Percentiles rank a stretch among this genome's conserved stretches.
phyloP scores from a whole-genome alignment of 2,797 vertebrate species.

The Xerus rutilus region DNA sequence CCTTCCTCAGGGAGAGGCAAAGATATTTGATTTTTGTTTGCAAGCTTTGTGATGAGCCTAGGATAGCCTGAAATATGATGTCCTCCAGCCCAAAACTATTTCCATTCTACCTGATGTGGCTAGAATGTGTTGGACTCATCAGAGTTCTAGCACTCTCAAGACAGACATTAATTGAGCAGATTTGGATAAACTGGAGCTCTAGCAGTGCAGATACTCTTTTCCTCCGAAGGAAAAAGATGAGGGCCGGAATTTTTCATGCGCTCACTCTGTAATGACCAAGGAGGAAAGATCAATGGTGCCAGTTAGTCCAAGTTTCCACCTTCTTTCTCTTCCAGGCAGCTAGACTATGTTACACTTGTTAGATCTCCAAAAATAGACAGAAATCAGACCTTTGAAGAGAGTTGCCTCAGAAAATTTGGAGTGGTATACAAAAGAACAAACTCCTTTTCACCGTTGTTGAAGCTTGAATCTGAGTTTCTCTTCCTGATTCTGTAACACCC shows the following conservation, averaged over 20 bases:
- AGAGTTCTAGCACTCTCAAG: too few species aligned
- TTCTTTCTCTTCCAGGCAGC: background rate
- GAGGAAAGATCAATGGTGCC: background rate
- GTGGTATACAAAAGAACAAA: background rate
- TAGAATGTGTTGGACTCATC: background rate
- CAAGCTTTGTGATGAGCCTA: background rate
- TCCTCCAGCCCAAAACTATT: background rate
- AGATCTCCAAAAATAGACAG: background rate
- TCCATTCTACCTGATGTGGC: background rate
- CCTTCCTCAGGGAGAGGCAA: background rate
- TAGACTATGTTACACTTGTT: background rate
- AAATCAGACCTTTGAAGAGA: background rate
- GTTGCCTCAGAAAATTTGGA: background rate
- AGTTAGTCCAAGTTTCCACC: background rate
- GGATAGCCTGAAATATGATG: background rate
- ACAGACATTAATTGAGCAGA: background rate
- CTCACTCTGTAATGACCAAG: background rate
- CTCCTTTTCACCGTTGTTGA: background rate
- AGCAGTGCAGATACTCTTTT: background rate
- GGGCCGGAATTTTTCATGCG: background rate
- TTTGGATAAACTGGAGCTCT: background rate
- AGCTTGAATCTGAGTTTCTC: background rate
- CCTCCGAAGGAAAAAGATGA: background rate
- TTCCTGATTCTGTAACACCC: too few species aligned
- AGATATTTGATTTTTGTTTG: background rate